Percentiles rank a stretch among this genome's conserved stretches.
Conservation (phyloP, 23 tunicate species). For the Ascidia mentula region DNA sequence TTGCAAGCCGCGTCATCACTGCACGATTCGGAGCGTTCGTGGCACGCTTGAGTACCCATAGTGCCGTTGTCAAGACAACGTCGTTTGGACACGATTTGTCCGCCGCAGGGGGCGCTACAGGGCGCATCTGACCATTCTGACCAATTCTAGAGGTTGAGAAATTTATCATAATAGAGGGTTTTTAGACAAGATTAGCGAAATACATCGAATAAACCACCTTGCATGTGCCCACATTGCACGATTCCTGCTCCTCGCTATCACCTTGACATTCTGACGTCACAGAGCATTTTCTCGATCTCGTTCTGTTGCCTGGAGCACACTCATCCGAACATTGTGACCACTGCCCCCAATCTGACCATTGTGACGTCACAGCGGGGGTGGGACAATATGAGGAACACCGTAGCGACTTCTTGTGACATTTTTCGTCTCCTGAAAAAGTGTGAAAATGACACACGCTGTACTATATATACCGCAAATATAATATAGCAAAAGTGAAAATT, state of each 20-base stretch:
- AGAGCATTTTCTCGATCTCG: constrained; percentile 42
- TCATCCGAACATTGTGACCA: constrained; percentile 65
- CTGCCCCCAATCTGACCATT: constrained; percentile 70
- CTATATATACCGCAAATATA: too few relatives aligned
- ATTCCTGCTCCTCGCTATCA: neutral
- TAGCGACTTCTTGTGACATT: neutral
- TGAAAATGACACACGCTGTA: too few relatives aligned
- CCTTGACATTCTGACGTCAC: constrained; percentile 17
- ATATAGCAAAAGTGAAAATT: too few relatives aligned
- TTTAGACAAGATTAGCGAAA: too few relatives aligned
- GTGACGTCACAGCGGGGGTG: constrained; percentile 1
- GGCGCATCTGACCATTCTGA: constrained; percentile 21
- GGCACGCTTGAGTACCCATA: neutral
- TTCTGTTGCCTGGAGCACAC: constrained; percentile 44
- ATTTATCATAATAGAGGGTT: too few relatives aligned
- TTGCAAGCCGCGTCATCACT: constrained; percentile 5
- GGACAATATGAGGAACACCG: neutral
- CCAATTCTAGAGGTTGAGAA: constrained; percentile 19
- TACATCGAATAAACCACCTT: neutral
- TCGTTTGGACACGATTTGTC: neutral
- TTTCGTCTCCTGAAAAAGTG: neutral
- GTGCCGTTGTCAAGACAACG: constrained; percentile 12
- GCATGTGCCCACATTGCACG: constrained; percentile 2
- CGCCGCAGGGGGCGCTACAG: constrained; percentile 28
- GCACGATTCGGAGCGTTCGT: constrained; percentile 20